Percentiles rank a stretch among this genome's conserved stretches.
Evolutionary conservation across 2,113 vertebrate species (phyloP).

Genomic region (Ptilorrhoa leucosticta): DNA sequence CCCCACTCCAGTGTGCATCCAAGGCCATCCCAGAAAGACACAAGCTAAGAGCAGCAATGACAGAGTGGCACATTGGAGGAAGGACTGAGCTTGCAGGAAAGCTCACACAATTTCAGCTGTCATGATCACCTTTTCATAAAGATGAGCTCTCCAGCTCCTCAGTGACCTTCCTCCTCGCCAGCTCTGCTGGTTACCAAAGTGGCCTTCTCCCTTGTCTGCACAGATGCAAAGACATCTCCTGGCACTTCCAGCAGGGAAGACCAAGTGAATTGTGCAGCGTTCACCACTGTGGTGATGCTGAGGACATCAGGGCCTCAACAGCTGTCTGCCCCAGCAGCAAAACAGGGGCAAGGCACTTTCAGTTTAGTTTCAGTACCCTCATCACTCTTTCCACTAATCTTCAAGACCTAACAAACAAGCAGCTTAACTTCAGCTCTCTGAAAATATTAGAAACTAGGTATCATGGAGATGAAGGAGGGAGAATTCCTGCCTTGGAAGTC

Average conservation of each 20-base stretch:
- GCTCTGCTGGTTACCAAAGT: background rate
- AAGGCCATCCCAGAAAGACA: background rate
- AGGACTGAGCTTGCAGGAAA: background rate
- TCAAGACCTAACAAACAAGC: background rate
- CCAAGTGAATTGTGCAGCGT: accelerated
- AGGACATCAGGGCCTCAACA: background rate
- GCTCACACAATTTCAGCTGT: background rate
- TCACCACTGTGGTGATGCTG: background rate
- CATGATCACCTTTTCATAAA: background rate
- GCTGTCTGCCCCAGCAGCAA: background rate
- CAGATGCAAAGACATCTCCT: background rate
- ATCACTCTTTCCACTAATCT: background rate
- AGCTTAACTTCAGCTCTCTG: background rate
- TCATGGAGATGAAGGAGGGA: background rate
- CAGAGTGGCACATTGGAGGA: background rate
- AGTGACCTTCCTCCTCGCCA: background rate
- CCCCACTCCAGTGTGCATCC: accelerated
- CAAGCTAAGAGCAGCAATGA: background rate
- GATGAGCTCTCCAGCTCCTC: background rate
- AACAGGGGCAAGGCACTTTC: background rate
- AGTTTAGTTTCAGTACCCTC: background rate
- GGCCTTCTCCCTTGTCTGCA: background rate
- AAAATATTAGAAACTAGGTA: background rate
- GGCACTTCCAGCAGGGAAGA: background rate
- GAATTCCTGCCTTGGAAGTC: background rate